phyloP scores from a whole-genome alignment of 2,113 vertebrate species.

The Dipodomys stephensi region DNA sequence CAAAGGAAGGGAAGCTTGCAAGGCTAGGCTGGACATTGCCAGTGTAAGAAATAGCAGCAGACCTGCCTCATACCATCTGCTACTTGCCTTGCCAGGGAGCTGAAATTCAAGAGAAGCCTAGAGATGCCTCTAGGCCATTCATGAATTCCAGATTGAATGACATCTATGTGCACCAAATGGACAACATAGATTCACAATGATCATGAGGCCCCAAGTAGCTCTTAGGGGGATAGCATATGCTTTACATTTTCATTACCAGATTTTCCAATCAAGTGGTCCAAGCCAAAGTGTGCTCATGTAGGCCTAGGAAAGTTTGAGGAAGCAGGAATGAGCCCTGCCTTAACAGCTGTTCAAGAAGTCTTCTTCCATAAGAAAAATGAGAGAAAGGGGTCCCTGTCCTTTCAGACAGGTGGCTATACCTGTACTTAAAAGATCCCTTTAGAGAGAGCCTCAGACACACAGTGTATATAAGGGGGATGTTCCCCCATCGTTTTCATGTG shows the following conservation, averaged over 20 bases:
- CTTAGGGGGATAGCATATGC: neutral
- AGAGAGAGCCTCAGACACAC: neutral
- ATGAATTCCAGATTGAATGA: neutral
- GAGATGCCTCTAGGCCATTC: neutral
- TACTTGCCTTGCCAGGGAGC: rapidly evolving
- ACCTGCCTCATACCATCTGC: rapidly evolving
- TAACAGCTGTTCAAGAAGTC: neutral
- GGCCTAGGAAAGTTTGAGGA: neutral
- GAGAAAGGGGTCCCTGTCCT: neutral
- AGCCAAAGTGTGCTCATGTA: neutral
- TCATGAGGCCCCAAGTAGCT: neutral
- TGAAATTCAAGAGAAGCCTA: neutral
- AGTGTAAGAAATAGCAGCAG: too few species aligned
- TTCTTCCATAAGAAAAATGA: neutral
- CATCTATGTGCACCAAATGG: rapidly evolving
- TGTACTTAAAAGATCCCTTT: neutral
- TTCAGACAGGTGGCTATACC: neutral
- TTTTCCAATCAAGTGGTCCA: neutral
- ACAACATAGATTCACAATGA: rapidly evolving
- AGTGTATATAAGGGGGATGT: neutral
- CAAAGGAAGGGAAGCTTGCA: neutral
- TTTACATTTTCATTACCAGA: neutral
- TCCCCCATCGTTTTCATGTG: neutral
- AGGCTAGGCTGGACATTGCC: neutral
- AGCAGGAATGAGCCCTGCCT: neutral